Evolutionary conservation across 2,113 vertebrate genomes (phyloP).

Genomic region (Pontoporia blainvillei): DNA sequence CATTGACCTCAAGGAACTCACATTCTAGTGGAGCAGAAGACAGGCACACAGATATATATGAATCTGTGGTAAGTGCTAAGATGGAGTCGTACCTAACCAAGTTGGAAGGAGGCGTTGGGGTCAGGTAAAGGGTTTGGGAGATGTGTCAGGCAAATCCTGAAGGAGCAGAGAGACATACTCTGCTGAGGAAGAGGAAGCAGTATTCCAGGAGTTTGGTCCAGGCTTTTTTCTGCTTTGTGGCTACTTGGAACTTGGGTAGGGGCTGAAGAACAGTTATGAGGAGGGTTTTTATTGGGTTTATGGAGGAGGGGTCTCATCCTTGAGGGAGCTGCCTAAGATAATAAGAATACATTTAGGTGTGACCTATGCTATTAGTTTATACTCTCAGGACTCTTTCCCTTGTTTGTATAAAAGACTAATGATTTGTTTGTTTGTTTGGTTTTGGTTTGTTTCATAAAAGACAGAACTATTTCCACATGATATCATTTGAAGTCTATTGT

Average conservation of each 20-base stretch:
- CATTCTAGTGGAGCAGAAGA: background rate
- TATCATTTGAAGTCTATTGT: background rate
- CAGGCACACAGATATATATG: background rate
- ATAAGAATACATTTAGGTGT: background rate
- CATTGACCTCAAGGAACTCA: background rate
- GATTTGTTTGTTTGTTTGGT: background rate
- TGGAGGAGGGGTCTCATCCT: background rate
- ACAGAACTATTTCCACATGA: background rate
- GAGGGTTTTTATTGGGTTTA: background rate
- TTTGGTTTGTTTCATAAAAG: slow-evolving; percentile 20
- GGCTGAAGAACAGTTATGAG: background rate
- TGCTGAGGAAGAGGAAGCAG: background rate
- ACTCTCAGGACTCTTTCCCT: background rate
- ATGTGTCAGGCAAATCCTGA: background rate
- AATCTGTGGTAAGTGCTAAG: background rate
- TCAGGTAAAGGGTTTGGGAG: background rate
- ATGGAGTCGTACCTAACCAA: background rate
- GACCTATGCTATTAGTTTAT: background rate
- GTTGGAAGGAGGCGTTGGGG: background rate
- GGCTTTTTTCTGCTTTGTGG: background rate
- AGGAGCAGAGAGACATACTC: background rate
- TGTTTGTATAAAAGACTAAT: background rate
- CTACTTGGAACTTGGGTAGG: background rate
- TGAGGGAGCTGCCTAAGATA: background rate
- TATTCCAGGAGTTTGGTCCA: background rate